These are phyloP conservation scores for Cecidostiba fungosa DNA, from an alignment of 2,888 invertebrate genomes.

Conservation along the genomic window DNA sequence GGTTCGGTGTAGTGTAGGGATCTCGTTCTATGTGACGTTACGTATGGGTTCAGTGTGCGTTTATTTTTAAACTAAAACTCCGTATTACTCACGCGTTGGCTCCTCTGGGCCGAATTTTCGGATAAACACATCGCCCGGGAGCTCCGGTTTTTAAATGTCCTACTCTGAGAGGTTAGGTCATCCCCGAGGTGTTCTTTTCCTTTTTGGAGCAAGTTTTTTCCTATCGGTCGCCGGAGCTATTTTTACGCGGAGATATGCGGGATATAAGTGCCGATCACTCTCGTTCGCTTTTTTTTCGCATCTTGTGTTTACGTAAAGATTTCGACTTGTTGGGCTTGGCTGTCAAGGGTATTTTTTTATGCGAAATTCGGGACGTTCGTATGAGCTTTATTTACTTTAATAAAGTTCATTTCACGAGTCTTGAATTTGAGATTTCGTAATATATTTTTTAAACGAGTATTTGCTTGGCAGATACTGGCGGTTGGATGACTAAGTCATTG, in stretches of 20 bases:
- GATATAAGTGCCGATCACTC: not conserved
- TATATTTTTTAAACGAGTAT: not conserved
- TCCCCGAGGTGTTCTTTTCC: not conserved
- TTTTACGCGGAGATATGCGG: not conserved
- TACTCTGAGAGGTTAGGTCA: conserved; percentile 1
- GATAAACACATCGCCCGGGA: not conserved
- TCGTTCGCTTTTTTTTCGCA: not conserved
- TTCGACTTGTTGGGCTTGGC: not conserved
- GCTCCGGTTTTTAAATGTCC: conserved; percentile 1
- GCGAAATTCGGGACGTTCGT: not conserved
- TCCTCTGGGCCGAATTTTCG: conserved; percentile 3
- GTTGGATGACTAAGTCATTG: not conserved
- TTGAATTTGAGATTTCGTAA: not conserved
- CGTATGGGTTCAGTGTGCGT: not conserved
- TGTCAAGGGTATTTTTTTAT: not conserved
- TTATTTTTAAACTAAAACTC: conserved; percentile 52
- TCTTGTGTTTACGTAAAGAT: not conserved
- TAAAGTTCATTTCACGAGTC: not conserved
- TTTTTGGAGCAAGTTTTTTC: not conserved
- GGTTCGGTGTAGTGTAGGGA: no score
- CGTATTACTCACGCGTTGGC: conserved; percentile 42
- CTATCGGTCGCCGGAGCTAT: not conserved
- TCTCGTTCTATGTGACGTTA: not conserved
- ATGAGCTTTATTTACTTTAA: not conserved
- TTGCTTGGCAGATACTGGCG: not conserved